phyloP scores from a whole-genome alignment of 2,888 invertebrate species.

The Drosophila anomelani region DNA sequence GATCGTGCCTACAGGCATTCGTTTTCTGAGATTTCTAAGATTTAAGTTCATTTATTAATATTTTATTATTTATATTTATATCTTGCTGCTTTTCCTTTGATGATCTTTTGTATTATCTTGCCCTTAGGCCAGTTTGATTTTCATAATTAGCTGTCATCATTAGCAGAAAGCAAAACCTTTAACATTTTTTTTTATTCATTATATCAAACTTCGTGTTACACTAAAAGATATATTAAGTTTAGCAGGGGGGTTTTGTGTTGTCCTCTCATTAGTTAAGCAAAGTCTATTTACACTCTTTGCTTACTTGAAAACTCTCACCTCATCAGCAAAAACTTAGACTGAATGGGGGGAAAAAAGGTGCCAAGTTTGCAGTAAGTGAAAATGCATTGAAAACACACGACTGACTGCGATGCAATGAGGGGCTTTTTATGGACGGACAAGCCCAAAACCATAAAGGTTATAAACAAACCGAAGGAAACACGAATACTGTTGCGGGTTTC shows the following conservation, averaged over 20 bases:
- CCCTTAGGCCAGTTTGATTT: conserved; percentile 8
- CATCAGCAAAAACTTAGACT: conserved; percentile 30
- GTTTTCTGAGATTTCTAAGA: not conserved
- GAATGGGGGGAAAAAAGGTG: conserved; percentile 25
- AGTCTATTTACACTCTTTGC: conserved; percentile 45
- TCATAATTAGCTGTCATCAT: conserved; percentile 26
- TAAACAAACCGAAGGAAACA: conserved; percentile 13
- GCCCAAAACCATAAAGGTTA: conserved; percentile 34
- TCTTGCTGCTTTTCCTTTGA: not conserved
- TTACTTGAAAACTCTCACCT: conserved; percentile 64
- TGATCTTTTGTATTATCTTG: not conserved
- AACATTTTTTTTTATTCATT: not conserved
- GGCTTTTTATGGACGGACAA: conserved; percentile 34
- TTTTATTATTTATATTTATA: conserved; percentile 2
- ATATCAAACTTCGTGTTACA: not conserved
- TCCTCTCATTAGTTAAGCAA: conserved; percentile 23
- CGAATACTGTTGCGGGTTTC: conserved; percentile 20
- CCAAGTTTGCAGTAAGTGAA: conserved; percentile 67
- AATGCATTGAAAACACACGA: conserved; percentile 48
- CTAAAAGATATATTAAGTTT: no score
- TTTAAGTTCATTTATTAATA: not conserved
- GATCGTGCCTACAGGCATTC: not conserved
- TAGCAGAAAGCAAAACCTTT: conserved; percentile 15
- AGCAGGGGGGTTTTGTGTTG: not conserved
- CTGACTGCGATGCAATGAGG: conserved; percentile 1